Percentiles rank a stretch among this genome's conserved stretches.
Evolutionary conservation across 2,888 invertebrate species (phyloP).

Genomic region (Lasioglossum marginatum): DNA sequence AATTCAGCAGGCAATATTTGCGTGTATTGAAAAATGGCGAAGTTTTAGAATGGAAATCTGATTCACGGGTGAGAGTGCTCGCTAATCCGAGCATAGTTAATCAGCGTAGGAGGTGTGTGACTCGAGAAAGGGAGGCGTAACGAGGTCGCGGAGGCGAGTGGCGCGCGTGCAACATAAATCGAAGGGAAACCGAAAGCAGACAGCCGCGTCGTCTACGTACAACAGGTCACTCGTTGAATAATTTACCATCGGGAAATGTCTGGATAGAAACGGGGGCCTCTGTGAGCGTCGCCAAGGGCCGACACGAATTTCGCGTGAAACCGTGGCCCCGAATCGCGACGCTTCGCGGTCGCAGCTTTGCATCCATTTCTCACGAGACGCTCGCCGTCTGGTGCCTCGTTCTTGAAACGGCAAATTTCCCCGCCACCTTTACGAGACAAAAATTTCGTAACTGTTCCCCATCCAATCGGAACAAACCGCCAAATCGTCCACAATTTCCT

Average conservation of each 20-base stretch:
- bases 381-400: background rate
- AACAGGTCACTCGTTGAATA: constrained; percentile 57
- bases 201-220: constrained; percentile 38
- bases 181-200: constrained; percentile 31
- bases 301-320: constrained; percentile 43
- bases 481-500: background rate
- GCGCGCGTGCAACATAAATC: constrained; percentile 25
- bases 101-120: constrained; percentile 7
- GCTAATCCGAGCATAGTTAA: constrained; percentile 15
- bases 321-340: constrained; percentile 5
- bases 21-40: background rate
- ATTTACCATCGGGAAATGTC: constrained; percentile 50
- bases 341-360: constrained; percentile 5
- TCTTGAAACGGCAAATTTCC: background rate
- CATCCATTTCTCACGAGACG: constrained; percentile 13
- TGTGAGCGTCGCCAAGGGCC: constrained; percentile 44
- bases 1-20: background rate
- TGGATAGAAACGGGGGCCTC: constrained; percentile 28
- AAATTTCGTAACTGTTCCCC: background rate
- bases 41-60: background rate
- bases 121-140: background rate
- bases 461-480: background rate
- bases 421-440: background rate
- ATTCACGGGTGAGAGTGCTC: background rate
- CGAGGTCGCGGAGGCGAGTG: constrained; percentile 14